Conservation (phyloP, 2,113 vertebrate genomes). For the Vidua chalybeata region DNA sequence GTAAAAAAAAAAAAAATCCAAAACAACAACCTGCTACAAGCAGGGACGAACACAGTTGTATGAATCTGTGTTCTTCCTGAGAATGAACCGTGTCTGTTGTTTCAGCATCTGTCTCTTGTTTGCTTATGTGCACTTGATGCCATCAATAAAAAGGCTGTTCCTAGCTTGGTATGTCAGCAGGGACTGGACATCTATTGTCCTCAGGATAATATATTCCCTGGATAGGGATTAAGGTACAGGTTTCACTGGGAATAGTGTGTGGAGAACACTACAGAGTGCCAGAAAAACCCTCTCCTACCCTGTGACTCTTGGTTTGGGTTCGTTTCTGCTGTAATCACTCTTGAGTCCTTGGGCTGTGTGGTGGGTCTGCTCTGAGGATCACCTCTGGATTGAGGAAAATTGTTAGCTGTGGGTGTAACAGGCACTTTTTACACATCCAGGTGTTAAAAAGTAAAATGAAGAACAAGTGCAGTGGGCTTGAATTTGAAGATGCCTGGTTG, state of each 20-base stretch:
- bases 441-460: neutral
- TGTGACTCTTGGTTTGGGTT: neutral
- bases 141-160: neutral
- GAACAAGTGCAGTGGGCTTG: neutral
- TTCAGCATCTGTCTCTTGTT: neutral
- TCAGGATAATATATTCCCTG: neutral
- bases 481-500: neutral
- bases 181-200: neutral
- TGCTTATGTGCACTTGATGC: neutral
- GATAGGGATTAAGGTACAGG: neutral
- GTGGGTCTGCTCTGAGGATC: neutral
- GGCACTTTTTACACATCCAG: neutral
- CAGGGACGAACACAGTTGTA: neutral
- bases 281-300: accelerated
- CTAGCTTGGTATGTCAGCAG: neutral
- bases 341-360: neutral
- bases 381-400: neutral
- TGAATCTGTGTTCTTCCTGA: neutral
- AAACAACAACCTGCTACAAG: neutral
- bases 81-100: neutral
- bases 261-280: neutral
- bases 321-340: neutral
- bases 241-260: neutral
- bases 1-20: neutral
- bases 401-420: neutral